A percentile compares a stretch with the other conserved stretches of the same genome.
phyloP scores from a whole-genome alignment of 2,113 vertebrate genomes.

The Ursus arctos region DNA sequence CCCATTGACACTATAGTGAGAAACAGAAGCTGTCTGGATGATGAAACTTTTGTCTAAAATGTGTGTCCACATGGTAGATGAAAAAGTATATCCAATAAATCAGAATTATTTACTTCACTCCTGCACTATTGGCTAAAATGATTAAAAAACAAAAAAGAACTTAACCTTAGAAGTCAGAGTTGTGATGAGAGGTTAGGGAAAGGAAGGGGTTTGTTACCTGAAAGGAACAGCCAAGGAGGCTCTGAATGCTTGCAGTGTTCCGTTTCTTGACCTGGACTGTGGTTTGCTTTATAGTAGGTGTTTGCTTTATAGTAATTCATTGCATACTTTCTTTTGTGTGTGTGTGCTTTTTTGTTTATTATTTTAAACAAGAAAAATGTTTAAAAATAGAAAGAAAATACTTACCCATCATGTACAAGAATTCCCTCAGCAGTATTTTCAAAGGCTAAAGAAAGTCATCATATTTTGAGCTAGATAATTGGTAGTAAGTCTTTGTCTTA shows the following conservation, averaged over 20 bases:
- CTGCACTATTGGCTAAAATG: not conserved
- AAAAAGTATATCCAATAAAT: not conserved
- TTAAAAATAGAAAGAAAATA: not conserved
- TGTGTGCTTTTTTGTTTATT: not conserved
- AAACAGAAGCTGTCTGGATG: not conserved
- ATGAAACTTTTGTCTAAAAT: conserved; percentile 23
- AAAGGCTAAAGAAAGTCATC: not conserved
- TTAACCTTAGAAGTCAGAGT: not conserved
- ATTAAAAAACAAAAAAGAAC: not conserved
- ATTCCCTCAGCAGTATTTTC: not conserved
- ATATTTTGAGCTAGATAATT: not conserved
- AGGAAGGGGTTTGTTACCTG: not conserved
- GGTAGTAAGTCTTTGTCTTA: not conserved
- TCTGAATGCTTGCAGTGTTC: not conserved
- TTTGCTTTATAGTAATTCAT: conserved; percentile 21
- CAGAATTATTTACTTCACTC: conserved; percentile 9
- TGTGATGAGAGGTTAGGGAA: not conserved
- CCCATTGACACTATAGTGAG: not conserved
- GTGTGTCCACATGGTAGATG: not conserved
- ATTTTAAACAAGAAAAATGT: conserved; percentile 10
- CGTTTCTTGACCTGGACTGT: not conserved
- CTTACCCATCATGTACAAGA: not conserved
- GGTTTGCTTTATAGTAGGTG: not conserved
- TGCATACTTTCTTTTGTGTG: not conserved
- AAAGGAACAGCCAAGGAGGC: not conserved